A percentile compares a stretch with the other conserved stretches of the same genome.
These are phyloP conservation scores for Cydia strobilella DNA, from an alignment of 1,140 invertebrate species.

Conservation along the genomic window DNA sequence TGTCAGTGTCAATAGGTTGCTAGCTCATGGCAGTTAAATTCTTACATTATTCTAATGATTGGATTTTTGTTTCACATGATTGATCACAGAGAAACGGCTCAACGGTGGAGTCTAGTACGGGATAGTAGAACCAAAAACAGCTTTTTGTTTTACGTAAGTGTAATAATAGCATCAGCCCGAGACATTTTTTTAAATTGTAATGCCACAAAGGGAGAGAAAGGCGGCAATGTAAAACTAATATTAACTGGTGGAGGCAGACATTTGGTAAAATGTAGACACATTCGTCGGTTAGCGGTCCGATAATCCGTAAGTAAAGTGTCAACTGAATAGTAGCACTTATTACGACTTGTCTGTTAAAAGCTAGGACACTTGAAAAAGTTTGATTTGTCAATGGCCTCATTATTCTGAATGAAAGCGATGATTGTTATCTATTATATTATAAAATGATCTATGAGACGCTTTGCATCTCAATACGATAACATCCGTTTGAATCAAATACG, in stretches of 20 bases:
- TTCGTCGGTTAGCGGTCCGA: neutral
- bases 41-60: too few species aligned
- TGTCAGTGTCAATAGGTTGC: constrained; percentile 11
- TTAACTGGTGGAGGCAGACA: neutral
- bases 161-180: neutral
- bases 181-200: neutral
- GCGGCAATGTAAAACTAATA: neutral
- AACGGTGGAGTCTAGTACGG: too few species aligned
- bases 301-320: neutral
- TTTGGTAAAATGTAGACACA: neutral
- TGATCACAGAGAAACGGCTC: too few species aligned
- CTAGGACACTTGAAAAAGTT: neutral
- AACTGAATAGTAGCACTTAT: neutral
- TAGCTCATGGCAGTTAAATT: neutral
- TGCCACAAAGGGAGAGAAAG: neutral
- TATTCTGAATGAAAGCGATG: neutral
- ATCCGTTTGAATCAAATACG: constrained; percentile 22
- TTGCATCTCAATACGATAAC: constrained; percentile 1
- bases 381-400: neutral
- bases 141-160: too few species aligned
- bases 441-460: neutral
- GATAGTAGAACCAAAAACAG: too few species aligned
- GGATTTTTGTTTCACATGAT: too few species aligned
- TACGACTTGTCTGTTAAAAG: neutral
- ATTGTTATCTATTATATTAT: neutral